Evolutionary conservation across 2,113 vertebrate genomes (phyloP).

Genomic region (Pavo muticus): DNA sequence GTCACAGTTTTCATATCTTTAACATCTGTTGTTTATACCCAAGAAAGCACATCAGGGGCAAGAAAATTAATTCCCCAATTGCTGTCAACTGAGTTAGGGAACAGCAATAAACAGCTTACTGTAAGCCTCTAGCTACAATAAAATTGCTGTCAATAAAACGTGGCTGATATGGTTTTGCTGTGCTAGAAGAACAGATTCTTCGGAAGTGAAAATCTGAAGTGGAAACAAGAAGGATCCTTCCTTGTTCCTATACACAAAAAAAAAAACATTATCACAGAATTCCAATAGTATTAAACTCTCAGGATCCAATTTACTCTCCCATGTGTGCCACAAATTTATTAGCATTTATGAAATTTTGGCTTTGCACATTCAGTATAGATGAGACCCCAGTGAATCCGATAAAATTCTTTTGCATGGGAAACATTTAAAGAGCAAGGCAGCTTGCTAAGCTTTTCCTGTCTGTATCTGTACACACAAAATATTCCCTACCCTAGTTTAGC

Average conservation of each 20-base stretch:
- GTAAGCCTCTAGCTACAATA: slow-evolving; percentile 85
- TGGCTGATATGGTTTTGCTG: slow-evolving; percentile 67
- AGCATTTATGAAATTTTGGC: slow-evolving; percentile 38
- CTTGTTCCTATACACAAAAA: slow-evolving; percentile 35
- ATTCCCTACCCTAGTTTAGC: slow-evolving; percentile 8
- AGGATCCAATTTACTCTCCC: not conserved
- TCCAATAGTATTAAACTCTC: not conserved
- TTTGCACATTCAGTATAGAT: slow-evolving; percentile 26
- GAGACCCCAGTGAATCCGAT: slow-evolving; percentile 10
- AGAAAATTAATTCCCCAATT: slow-evolving; percentile 88
- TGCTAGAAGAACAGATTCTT: slow-evolving; percentile 67
- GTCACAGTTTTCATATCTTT: slow-evolving; percentile 84
- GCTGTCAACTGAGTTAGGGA: slow-evolving; percentile 85
- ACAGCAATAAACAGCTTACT: slow-evolving; percentile 85
- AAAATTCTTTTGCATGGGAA: slow-evolving; percentile 39
- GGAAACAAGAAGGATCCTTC: slow-evolving; percentile 35
- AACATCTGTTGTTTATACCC: slow-evolving; percentile 86
- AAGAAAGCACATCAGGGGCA: slow-evolving; percentile 87
- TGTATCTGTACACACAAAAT: not conserved
- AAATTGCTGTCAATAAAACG: slow-evolving; percentile 82
- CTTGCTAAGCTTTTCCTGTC: slow-evolving; percentile 13
- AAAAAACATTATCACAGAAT: slow-evolving; percentile 33
- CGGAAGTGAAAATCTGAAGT: slow-evolving; percentile 66
- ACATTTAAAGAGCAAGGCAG: slow-evolving; percentile 33
- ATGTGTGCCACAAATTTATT: not conserved